Percentiles rank a stretch among this genome's conserved stretches.
Conservation (phyloP, 1,140 invertebrate species). For the Oryctes rhinoceros region DNA sequence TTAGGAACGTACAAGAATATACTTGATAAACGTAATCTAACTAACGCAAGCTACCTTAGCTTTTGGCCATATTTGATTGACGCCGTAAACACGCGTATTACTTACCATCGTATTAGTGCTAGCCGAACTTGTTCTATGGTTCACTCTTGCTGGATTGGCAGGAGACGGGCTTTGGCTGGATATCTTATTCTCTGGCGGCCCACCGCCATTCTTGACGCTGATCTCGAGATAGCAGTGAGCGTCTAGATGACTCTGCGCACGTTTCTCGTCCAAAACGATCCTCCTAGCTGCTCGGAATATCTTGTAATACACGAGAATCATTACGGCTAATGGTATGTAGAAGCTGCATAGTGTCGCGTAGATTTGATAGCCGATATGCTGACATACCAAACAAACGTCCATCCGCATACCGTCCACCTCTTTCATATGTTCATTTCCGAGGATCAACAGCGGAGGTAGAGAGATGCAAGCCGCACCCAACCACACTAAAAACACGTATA, state of each 20-base stretch:
- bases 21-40: no score
- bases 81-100: slow-evolving; percentile 42
- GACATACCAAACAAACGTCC: slow-evolving; percentile 82
- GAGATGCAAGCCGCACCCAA: slow-evolving; percentile 88
- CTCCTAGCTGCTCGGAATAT: slow-evolving; percentile 86
- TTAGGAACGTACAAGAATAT: no score
- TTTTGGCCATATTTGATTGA: no score
- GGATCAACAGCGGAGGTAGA: slow-evolving; percentile 84
- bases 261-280: slow-evolving; percentile 85
- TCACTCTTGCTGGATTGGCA: slow-evolving; percentile 60
- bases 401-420: slow-evolving; percentile 64
- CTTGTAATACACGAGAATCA: slow-evolving; percentile 92
- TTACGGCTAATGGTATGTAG: slow-evolving; percentile 88
- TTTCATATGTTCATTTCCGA: slow-evolving; percentile 82
- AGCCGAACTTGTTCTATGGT: slow-evolving; percentile 64
- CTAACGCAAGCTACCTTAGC: no score
- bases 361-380: slow-evolving; percentile 88
- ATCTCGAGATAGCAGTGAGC: slow-evolving; percentile 78
- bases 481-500: slow-evolving; percentile 90
- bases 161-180: slow-evolving; percentile 62
- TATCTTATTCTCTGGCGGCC: slow-evolving; percentile 69
- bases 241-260: slow-evolving; percentile 85
- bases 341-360: slow-evolving; percentile 91
- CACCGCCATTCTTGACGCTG: slow-evolving; percentile 74
- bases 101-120: slow-evolving; percentile 73